Percentiles rank a stretch among this genome's conserved stretches.
Evolutionary conservation across 2,888 invertebrate species (phyloP).

Genomic region (Clanis bilineata): DNA sequence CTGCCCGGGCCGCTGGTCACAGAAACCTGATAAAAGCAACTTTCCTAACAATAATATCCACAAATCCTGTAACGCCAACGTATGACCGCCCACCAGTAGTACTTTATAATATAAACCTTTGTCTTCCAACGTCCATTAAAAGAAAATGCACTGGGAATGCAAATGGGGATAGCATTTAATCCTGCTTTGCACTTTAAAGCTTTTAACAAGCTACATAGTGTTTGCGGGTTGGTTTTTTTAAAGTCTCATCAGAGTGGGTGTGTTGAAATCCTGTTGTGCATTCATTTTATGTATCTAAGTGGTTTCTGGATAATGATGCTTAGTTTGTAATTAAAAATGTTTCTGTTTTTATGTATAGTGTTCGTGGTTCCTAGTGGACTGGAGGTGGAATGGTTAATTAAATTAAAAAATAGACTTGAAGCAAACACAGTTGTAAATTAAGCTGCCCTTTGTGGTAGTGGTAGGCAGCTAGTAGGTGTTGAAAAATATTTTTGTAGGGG

Average conservation of each 20-base stretch:
- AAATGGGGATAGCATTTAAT: conserved; percentile 25
- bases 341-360: background rate
- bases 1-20: no score
- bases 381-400: no score
- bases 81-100: background rate
- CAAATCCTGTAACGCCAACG: no score
- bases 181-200: conserved; percentile 17
- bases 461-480: no score
- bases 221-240: conserved; percentile 14
- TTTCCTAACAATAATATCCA: no score
- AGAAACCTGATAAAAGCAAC: no score
- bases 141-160: conserved; percentile 30
- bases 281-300: background rate
- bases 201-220: conserved; percentile 20
- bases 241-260: background rate
- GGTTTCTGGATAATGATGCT: background rate
- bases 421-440: no score
- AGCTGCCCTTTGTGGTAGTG: no score
- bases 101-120: conserved; percentile 9
- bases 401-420: no score
- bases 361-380: no score
- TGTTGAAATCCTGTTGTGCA: background rate
- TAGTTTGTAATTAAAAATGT: background rate
- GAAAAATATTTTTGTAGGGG: no score
- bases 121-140: conserved; percentile 22